Evolutionary conservation across 2,888 invertebrate genomes (phyloP).

Genomic region (Sminthurinus aureus): DNA sequence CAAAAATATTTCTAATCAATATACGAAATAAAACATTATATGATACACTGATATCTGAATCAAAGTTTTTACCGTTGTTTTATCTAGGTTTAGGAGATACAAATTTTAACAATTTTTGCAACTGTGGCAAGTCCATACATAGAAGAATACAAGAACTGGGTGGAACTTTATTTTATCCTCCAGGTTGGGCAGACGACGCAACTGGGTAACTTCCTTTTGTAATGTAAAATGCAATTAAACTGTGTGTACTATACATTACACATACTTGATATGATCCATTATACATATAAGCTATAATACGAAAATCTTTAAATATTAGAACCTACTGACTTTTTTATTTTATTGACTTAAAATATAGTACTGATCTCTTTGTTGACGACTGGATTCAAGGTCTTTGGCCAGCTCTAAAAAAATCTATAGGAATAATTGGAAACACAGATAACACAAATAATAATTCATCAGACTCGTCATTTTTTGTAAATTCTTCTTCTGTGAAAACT

Average conservation of each 20-base stretch:
- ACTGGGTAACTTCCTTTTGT: constrained; percentile 64
- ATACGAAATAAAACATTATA: background rate
- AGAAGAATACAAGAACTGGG: constrained; percentile 64
- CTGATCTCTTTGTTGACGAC: constrained; percentile 66
- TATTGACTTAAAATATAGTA: constrained; percentile 54
- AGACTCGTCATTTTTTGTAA: too few species aligned
- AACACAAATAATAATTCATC: too few species aligned
- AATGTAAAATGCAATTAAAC: too few species aligned
- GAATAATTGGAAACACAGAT: background rate
- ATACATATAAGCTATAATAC: background rate
- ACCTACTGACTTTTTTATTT: background rate
- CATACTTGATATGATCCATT: background rate
- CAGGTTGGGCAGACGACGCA: constrained; percentile 68
- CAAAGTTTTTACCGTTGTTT: background rate
- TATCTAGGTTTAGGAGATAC: constrained; percentile 68
- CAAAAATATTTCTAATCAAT: background rate
- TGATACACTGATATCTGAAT: background rate
- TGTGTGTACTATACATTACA: too few species aligned
- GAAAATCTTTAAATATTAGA: constrained; percentile 2
- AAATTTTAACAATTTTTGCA: constrained; percentile 68
- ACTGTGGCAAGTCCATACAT: constrained; percentile 65
- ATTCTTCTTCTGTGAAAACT: background rate
- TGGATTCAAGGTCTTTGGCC: constrained; percentile 66
- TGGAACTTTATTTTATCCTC: constrained; percentile 64
- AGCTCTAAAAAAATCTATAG: constrained; percentile 60